A percentile compares a stretch with the other conserved stretches of the same genome.
phyloP scores from a whole-genome alignment of 2,797 vertebrate genomes.

The Poecilia picta region DNA sequence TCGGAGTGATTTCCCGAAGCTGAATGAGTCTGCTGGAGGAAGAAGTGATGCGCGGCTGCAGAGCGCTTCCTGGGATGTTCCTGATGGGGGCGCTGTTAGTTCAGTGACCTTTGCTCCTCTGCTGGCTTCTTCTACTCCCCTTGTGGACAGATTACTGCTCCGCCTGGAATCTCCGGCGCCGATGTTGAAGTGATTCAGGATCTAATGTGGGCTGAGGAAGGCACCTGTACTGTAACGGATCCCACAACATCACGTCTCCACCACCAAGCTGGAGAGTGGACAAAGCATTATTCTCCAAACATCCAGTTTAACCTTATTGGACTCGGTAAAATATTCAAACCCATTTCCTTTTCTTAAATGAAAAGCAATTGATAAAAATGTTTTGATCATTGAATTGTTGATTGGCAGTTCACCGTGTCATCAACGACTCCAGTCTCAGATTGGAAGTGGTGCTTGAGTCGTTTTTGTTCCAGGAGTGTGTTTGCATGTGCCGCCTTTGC shows the following conservation, averaged over 20 bases:
- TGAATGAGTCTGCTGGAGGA: neutral
- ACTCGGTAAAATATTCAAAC: neutral
- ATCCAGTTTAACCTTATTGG: neutral
- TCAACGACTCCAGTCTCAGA: neutral
- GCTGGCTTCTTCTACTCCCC: neutral
- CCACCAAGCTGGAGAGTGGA: neutral
- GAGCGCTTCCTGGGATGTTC: neutral
- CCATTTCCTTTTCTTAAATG: neutral
- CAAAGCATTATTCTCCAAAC: neutral
- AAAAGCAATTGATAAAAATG: neutral
- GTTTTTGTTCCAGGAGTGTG: neutral
- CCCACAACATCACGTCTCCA: neutral
- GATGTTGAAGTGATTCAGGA: neutral
- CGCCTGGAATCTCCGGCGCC: too few species aligned
- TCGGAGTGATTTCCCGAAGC: conserved; percentile 7
- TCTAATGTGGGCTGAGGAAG: neutral
- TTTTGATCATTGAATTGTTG: neutral
- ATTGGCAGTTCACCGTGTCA: neutral
- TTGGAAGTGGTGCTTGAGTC: neutral
- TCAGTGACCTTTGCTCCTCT: neutral
- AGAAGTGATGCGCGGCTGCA: neutral
- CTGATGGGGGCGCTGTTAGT: neutral
- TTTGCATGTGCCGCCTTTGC: neutral
- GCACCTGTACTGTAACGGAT: neutral
- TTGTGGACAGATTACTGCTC: neutral